Evolutionary conservation across 2,113 vertebrate species (phyloP).

Genomic region (Oncorhynchus masou): DNA sequence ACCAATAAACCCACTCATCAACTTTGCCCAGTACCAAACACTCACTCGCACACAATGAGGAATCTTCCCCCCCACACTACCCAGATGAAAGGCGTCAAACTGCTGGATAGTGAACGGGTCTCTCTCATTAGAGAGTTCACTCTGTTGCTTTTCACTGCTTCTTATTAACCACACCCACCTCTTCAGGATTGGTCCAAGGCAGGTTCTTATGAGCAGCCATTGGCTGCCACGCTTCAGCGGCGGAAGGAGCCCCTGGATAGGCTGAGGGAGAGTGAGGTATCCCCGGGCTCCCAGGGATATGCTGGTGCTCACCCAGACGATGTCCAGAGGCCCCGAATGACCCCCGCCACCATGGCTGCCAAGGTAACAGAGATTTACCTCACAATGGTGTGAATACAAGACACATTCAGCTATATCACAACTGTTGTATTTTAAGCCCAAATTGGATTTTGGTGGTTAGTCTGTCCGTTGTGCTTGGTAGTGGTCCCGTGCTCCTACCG

Average conservation of each 20-base stretch:
- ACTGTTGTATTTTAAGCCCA: no score
- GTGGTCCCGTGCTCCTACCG: no score
- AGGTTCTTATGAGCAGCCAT: slow-evolving; percentile 83
- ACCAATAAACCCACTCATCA: neutral
- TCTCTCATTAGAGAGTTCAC: slow-evolving; percentile 10
- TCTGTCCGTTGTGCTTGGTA: no score
- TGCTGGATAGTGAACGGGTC: slow-evolving; percentile 68
- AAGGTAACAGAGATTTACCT: slow-evolving; percentile 75
- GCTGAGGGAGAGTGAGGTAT: slow-evolving; percentile 80
- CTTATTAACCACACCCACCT: slow-evolving; percentile 50
- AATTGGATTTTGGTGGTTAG: no score
- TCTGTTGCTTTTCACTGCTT: slow-evolving; percentile 23
- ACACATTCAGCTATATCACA: no score
- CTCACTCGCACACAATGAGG: slow-evolving; percentile 24
- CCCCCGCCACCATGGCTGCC: slow-evolving; percentile 82
- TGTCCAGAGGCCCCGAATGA: slow-evolving; percentile 78
- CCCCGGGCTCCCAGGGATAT: slow-evolving; percentile 62
- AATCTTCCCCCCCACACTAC: neutral
- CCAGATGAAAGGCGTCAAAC: slow-evolving; percentile 66
- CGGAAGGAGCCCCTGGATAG: slow-evolving; percentile 88
- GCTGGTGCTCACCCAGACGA: slow-evolving; percentile 73
- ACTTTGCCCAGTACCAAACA: slow-evolving; percentile 13
- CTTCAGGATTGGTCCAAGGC: slow-evolving; percentile 93
- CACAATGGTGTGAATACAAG: no score
- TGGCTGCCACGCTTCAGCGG: slow-evolving; percentile 80